Percentiles rank a stretch among this genome's conserved stretches.
Conservation (phyloP, 2,797 vertebrate species). For the Lacerta viridis region DNA sequence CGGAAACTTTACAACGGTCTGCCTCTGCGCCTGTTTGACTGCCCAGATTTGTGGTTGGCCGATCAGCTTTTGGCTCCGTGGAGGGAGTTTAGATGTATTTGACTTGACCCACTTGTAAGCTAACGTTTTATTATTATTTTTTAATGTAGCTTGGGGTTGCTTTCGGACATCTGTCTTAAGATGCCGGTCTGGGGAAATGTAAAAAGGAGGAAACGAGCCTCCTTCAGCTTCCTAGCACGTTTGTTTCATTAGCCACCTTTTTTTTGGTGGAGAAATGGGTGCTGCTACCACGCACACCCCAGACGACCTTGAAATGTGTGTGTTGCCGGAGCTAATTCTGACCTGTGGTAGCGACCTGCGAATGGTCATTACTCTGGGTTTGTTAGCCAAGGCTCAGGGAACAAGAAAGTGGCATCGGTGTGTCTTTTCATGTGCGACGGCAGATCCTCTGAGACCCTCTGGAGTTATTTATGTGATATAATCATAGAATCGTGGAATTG, state of each 20-base stretch:
- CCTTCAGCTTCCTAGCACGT: not conserved
- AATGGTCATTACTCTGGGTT: not conserved
- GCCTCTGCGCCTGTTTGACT: not conserved
- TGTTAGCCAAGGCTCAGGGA: not conserved
- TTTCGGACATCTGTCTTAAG: not conserved
- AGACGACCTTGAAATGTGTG: not conserved
- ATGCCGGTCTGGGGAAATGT: not conserved
- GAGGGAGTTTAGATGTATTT: not conserved
- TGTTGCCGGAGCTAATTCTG: not conserved
- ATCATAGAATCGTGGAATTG: too few relatives aligned
- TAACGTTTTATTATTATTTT: too few relatives aligned
- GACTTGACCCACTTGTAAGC: not conserved
- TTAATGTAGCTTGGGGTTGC: not conserved
- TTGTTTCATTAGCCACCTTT: not conserved
- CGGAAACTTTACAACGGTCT: not conserved
- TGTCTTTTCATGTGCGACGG: not conserved
- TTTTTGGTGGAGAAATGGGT: not conserved
- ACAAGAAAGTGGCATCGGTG: not conserved
- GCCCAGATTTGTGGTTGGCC: not conserved
- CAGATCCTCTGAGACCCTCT: not conserved
- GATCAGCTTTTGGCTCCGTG: not conserved
- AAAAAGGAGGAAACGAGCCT: not conserved
- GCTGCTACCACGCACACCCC: not conserved
- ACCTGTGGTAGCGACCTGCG: not conserved
- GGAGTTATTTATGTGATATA: not conserved